Conservation (phyloP, 2,797 vertebrate genomes). For the Molothrus ater region DNA sequence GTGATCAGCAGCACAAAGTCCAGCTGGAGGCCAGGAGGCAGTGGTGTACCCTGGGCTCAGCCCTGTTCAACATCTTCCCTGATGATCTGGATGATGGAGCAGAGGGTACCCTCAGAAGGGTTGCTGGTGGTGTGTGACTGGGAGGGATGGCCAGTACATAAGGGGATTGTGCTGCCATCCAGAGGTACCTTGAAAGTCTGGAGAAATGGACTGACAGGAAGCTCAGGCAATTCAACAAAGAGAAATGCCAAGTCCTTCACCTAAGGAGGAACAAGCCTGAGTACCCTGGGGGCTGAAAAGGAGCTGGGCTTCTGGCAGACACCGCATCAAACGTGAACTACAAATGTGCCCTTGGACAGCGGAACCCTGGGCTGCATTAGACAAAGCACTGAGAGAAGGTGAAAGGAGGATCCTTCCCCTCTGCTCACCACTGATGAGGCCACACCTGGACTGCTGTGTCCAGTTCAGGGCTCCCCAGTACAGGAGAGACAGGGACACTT, state of each 20-base stretch:
- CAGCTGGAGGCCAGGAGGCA: background rate
- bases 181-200: background rate
- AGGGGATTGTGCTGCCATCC: background rate
- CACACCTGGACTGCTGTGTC: background rate
- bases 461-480: background rate
- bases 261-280: background rate
- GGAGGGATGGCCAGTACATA: rapidly evolving
- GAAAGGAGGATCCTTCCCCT: background rate
- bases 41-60: background rate
- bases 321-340: background rate
- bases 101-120: background rate
- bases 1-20: background rate
- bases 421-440: rapidly evolving
- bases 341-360: background rate
- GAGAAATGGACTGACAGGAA: background rate
- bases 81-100: background rate
- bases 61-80: background rate
- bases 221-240: background rate
- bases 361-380: background rate
- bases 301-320: background rate
- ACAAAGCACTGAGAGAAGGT: background rate
- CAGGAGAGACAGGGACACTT: background rate
- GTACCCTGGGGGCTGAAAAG: background rate
- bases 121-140: background rate
- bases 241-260: background rate